Conservation (phyloP, 2,888 invertebrate species). For the Drosophila nr. perissopoda region DNA sequence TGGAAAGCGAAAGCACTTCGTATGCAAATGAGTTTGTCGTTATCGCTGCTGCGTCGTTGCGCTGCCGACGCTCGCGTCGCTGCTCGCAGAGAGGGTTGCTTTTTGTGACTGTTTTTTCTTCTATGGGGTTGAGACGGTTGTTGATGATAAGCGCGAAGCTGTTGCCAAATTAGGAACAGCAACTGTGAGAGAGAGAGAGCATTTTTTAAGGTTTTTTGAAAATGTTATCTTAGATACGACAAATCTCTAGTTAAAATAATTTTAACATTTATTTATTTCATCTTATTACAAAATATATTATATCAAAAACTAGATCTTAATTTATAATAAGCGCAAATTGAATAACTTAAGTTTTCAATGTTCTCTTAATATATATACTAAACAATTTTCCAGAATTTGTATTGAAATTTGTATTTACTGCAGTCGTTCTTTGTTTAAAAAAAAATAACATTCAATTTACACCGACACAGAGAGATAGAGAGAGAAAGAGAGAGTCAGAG, state of each 20-base stretch:
- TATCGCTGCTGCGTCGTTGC: slow-evolving; percentile 56
- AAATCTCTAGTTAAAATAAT: neutral
- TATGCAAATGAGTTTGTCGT: slow-evolving; percentile 78
- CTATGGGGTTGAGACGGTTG: slow-evolving; percentile 37
- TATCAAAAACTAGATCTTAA: too few relatives aligned
- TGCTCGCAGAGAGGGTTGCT: slow-evolving; percentile 69
- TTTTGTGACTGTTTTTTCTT: slow-evolving; percentile 23
- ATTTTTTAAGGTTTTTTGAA: neutral
- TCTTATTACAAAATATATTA: neutral
- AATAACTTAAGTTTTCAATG: neutral
- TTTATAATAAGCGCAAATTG: neutral
- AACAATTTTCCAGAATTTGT: neutral
- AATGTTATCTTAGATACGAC: neutral
- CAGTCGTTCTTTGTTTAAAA: neutral
- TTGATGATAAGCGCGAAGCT: slow-evolving; percentile 68
- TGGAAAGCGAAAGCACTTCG: slow-evolving; percentile 78
- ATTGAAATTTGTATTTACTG: neutral
- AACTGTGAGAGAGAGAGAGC: neutral
- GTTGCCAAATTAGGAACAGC: slow-evolving; percentile 52
- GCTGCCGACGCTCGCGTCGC: slow-evolving; percentile 28
- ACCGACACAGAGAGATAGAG: neutral
- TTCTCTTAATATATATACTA: neutral
- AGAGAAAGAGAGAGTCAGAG: neutral
- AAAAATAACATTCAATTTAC: neutral
- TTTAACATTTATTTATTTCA: neutral